Base-by-base conservation (phyloP, 2,797 vertebrate genomes). In the Chromis chromis region DNA sequence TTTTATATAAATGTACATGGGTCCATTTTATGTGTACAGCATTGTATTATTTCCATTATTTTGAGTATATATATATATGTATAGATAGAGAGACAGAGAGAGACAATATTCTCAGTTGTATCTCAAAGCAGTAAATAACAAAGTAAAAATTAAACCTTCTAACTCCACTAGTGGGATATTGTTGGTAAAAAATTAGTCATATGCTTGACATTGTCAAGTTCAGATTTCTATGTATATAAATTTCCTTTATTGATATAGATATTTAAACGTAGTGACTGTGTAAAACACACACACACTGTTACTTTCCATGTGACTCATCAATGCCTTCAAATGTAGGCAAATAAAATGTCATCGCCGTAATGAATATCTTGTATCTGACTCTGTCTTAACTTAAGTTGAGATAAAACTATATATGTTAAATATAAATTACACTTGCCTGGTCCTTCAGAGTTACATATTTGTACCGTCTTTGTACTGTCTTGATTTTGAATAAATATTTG, bases 401-500 rank as follows among this genome's bases (percentile, higher is more conserved):
- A 71, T 31, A 81, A 13, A 76, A 80, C 52, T 60, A 74, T 70
- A 76, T 70, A 82, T 76, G 21, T 82, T 70, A 39, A 68, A 69
- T 64, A 81, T 83, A 68, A 73, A 85, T 83, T 68, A 84, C 68
- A 81, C 63, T 83, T 90, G 87, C 87, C 80, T 90, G 87, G 88
- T 91, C 71, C 70, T 89, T 88, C 63, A 22, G 81, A 78, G 82
- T 92, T 80, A 86, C 76, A 86, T 86, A 78, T 92, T 88, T 93
- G 88, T 93, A 90, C 84, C 78, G 92, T 94, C 88, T 94, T 94
- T 94, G 86, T 94, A 93, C 79, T 31, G 86, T 90, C 76, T 88
- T 90, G 80, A 89, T 94, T 94, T 94, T 92, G 75, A 94, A 94
- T 95, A 95, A 95, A 95, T 89, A 92, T 91, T 84, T 85, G 58